Percentiles rank a stretch among this genome's conserved stretches.
phyloP scores from a whole-genome alignment of 2,797 vertebrate species.

The Peromyscus eremicus region DNA sequence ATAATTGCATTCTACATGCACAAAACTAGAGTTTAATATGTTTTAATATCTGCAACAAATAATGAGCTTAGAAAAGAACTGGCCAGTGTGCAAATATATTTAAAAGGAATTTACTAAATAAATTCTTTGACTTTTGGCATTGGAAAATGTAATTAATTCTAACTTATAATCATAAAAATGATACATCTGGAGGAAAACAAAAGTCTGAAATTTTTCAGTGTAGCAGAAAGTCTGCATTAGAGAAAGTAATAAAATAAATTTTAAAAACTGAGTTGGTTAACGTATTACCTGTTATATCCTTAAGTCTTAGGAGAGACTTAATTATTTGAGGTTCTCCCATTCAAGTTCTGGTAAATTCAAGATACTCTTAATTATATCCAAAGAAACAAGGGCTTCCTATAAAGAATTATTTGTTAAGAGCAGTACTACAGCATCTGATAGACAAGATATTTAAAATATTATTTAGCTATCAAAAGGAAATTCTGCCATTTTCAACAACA shows the following conservation, averaged over 20 bases:
- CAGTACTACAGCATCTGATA: neutral
- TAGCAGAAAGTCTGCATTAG: too few relatives aligned
- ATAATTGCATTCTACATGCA: neutral
- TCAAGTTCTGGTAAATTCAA: constrained; percentile 29
- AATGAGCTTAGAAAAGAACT: constrained; percentile 23
- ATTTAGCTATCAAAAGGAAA: neutral
- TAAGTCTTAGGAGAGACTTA: neutral
- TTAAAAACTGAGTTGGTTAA: neutral
- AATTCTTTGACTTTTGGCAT: neutral
- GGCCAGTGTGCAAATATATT: neutral
- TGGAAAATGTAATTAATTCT: constrained; percentile 30
- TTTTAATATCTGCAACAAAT: neutral
- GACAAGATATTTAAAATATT: neutral
- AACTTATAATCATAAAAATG: too few relatives aligned
- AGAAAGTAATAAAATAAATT: too few relatives aligned
- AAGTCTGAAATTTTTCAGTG: too few relatives aligned
- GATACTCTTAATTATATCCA: constrained; percentile 48
- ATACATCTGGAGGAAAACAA: too few relatives aligned
- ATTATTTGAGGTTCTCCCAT: neutral
- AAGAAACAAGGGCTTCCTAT: neutral
- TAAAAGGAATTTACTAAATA: neutral
- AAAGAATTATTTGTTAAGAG: neutral
- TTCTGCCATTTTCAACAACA: neutral
- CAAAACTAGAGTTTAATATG: neutral
- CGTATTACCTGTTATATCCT: neutral